Base-by-base conservation (phyloP, 2,888 invertebrate species). In the Eupithecia abbreviata region DNA sequence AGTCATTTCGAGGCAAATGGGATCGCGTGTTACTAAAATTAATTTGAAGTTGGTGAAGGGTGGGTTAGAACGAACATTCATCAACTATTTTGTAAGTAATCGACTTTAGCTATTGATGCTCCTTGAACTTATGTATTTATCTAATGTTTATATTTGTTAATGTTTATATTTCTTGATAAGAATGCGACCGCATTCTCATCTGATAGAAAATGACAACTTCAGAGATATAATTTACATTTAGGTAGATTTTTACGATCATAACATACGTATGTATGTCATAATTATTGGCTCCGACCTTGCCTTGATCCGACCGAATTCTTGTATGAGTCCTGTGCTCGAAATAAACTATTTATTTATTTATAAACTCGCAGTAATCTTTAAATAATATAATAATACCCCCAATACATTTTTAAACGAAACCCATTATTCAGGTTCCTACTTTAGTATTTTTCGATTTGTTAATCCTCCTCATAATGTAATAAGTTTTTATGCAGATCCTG, bases 1-100 rank as follows among this genome's bases (percentile, higher is more conserved):
- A 89, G 88, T 89, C 86, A 90, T 93, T 92, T 88, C 85, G 87
- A 87, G 90, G 89, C 85, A 87, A 92, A 90, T 90, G 87, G 89
- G 85, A 89, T 94, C 91, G 94, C 94, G 94, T 95, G 94, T 87
- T 90, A 80, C 82, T 85, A 82, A 92, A 92, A 92, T 94, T 93
- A 92, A 93, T 93, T 93, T 92, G 75, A 79, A 81, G 72, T 72
- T 58, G 66, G 76, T 69, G 45, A 58, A 75, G 79, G 80, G 78
- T 74, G 68, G 58, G 72, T 76, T 43, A 69, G 71, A 76, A 78
- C 67, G 68, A 76, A 74, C 75, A 65, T 69, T 71, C 70, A 41
- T 70, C 72, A 72, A 73, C 71, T 68, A n/a, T 62, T 71, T 69
- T 73, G 47, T 70, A 12, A 13, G 18, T 47, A 47, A 74, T 72